Base-by-base conservation (phyloP, 2,888 invertebrate genomes). In the Prosapia bicincta region DNA sequence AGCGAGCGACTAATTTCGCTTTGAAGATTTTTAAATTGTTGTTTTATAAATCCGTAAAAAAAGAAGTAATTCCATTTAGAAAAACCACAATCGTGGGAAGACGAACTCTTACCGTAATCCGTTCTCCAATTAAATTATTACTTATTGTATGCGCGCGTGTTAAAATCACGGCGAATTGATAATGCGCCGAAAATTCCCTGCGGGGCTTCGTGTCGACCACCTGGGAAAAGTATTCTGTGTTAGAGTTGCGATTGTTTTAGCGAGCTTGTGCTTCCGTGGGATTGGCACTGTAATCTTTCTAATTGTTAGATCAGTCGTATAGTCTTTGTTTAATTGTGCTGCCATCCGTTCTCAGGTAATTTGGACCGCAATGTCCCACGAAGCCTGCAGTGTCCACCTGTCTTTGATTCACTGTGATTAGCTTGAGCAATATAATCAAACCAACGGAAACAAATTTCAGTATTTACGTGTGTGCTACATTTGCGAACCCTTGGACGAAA, bases 21-120 rank as follows among this genome's bases (percentile, higher is more conserved):
- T 54, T 54, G 54, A 54, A 54, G 54, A 54, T 54, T 54, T n/a
- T 54, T 54, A 54, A 54, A 54, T 54, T 54, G 54, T 54, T 54
- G 54, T 54, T 54, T 54, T 54, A 54, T 54, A 54, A 54, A 54
- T 54, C 54, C 20, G 20, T 54, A 54, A 54, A 54, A 54, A 54
- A 54, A 54, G 54, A 54, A 54, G 20, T 54, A 54, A 54, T 54
- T 54, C 54, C 54, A 54, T 54, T n/a, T 54, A 54, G 20, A 54
- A 54, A 54, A 38, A 38, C 38, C 54, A 54, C 54, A 54, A 20
- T 54, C 54, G 54, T 54, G 54, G 54, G 54, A 54, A 54, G 54
- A 54, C 38, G 10, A 13, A 38, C 38, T 38, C 38, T 2, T 13
- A 38, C 38, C 2, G 20, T 2, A 54, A 20, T 20, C 20, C n/a